Base-by-base conservation (phyloP, 2,797 vertebrate species). In the Brachymystax lenok region DNA sequence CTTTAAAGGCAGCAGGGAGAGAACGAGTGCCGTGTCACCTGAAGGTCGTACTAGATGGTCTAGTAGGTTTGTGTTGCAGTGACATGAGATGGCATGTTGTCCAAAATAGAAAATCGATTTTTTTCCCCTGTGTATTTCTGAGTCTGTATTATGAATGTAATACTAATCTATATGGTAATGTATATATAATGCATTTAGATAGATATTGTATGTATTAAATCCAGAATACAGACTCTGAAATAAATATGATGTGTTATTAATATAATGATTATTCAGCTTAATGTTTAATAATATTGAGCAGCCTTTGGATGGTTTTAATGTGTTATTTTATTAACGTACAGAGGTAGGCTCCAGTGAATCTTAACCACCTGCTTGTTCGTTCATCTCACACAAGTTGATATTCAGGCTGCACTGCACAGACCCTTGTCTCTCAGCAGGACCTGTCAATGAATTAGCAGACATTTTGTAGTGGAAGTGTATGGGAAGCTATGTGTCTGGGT, bases 41-140 rank as follows among this genome's bases (percentile, higher is more conserved):
- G 74, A 86, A 88, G 86, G 86, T 86, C 83, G 85, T 24, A 21
- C 70, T 59, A 75, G 71, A 79, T 77, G 69, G 46, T 51, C 8
- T 27, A 4, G 5, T 51, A n/a, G n/a, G n/a, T 61, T 61, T 10
- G 7, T 21, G 12, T 61, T 61, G 59, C 59, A 8, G 59, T 61
- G 59, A 24, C 59, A 61, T 21, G 59, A 63, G 19, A 40, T 3
- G 17, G 46, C 35, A 7, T 50, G 40, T 6, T 52, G 69, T 52
- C 40, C 69, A 51, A 24, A 69, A 24, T 28, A 40, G 33, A 46
- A 69, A 35, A 69, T 19, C 1, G 17, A 21, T n/a, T 21, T 46
- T 46, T 16, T 70, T 40, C 13, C 16, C n/a, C 56, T 3, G 59
- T n/a, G 59, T 21, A 6, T 61, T 61, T 61, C 59, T 8, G 59